A percentile compares a stretch with the other conserved stretches of the same genome.
phyloP scores from a whole-genome alignment of 2,888 invertebrate species.

The Leptinotarsa tumamoca region DNA sequence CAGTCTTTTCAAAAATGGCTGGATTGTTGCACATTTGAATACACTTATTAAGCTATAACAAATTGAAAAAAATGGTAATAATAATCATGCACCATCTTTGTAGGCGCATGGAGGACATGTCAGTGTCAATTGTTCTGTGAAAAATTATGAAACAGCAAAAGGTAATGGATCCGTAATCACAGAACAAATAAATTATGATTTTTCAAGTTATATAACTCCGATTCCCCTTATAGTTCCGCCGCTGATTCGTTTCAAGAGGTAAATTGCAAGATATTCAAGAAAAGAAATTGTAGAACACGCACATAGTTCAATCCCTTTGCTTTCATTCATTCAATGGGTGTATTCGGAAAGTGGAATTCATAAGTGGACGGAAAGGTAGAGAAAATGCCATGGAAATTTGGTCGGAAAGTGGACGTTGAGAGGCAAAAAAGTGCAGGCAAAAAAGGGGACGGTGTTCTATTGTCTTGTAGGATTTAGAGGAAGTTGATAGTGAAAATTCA shows the following conservation, averaged over 20 bases:
- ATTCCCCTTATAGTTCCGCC: not conserved
- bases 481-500: not conserved
- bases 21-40: too few relatives aligned
- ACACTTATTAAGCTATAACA: too few relatives aligned
- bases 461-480: not conserved
- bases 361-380: slow-evolving; percentile 8
- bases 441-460: not conserved
- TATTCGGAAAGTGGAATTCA: slow-evolving; percentile 7
- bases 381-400: slow-evolving; percentile 5
- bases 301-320: slow-evolving; percentile 17
- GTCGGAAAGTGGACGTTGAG: slow-evolving; percentile 1
- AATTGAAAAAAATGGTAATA: too few relatives aligned
- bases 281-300: slow-evolving; percentile 10
- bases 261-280: not conserved
- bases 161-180: too few relatives aligned
- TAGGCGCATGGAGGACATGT: too few relatives aligned
- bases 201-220: too few relatives aligned
- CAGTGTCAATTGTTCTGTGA: too few relatives aligned
- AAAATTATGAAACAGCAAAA: too few relatives aligned
- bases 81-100: too few relatives aligned
- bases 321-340: slow-evolving; percentile 11
- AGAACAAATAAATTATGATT: too few relatives aligned
- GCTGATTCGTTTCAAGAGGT: slow-evolving; percentile 3
- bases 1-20: too few relatives aligned
- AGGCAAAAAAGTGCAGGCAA: not conserved